Conservation (phyloP, 2,888 invertebrate genomes). For the Strigamia maritima region DNA sequence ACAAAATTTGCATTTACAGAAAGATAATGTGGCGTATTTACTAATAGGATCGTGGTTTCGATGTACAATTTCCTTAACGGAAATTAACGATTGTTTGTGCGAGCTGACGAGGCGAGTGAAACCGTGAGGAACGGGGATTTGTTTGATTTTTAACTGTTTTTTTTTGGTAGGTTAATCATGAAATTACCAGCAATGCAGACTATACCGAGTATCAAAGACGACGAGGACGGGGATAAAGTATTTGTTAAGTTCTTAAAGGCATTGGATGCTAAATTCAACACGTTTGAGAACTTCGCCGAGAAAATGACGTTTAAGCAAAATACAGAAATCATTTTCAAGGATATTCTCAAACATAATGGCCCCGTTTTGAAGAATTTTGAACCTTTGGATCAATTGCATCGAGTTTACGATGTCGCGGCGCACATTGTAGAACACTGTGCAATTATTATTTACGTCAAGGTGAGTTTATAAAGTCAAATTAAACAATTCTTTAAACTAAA, state of each 20-base stretch:
- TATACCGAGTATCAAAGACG: not conserved
- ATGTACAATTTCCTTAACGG: not conserved
- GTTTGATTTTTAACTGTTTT: too few relatives aligned
- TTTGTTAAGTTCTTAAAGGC: not conserved
- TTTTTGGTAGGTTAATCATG: too few relatives aligned
- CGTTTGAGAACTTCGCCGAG: not conserved
- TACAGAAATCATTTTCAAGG: not conserved
- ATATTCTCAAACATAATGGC: not conserved
- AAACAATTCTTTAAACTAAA: not conserved
- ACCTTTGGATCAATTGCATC: not conserved
- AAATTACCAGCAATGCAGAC: not conserved
- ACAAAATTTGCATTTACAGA: not conserved
- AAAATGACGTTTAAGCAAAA: conserved; percentile 14
- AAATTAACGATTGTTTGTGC: not conserved
- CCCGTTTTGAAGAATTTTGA: not conserved
- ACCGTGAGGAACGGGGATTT: too few relatives aligned
- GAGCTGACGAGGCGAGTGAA: not conserved
- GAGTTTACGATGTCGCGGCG: not conserved
- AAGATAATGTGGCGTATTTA: not conserved
- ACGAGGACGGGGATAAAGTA: not conserved
- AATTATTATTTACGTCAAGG: not conserved
- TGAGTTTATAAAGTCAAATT: not conserved
- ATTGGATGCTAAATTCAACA: not conserved
- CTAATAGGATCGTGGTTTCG: conserved; percentile 6
- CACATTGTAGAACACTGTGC: conserved; percentile 6